Evolutionary conservation across 2,888 invertebrate genomes (phyloP).

Genomic region (Brenthis ino): DNA sequence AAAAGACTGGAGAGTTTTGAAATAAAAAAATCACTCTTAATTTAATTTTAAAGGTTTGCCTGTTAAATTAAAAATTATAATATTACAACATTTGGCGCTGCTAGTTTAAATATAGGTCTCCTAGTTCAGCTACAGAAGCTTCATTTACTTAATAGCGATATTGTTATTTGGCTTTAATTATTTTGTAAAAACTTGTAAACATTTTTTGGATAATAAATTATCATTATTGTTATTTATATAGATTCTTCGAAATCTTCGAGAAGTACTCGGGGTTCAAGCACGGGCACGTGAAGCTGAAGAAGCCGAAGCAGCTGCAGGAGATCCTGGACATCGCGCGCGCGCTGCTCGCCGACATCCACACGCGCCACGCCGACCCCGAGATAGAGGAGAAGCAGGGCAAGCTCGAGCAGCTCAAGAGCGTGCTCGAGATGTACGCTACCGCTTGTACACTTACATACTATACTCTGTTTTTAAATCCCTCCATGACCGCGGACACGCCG

Average conservation of each 20-base stretch:
- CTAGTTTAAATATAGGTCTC: no score
- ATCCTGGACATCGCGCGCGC: constrained; percentile 97
- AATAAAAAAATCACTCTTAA: no score
- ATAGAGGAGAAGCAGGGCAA: constrained; percentile 98
- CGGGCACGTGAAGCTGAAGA: constrained; percentile 98
- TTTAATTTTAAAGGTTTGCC: not conserved
- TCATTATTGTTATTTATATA: constrained; percentile 51
- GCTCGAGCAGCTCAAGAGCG: constrained; percentile 97
- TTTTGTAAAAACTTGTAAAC: no score
- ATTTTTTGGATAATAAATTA: no score
- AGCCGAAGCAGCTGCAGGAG: constrained; percentile 98
- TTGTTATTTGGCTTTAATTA: no score
- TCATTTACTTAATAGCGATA: no score
- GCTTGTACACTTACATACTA: not conserved
- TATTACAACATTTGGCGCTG: not conserved
- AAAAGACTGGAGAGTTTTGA: no score
- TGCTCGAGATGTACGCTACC: constrained; percentile 96
- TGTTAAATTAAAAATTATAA: not conserved
- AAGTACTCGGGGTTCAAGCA: constrained; percentile 98
- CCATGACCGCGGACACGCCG: no score
- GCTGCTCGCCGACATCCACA: constrained; percentile 93
- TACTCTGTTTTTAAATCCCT: no score
- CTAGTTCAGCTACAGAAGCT: no score
- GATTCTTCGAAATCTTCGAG: constrained; percentile 99
- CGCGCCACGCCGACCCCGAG: constrained; percentile 93